Conservation (phyloP, 2,797 vertebrate species). For the Chromis chromis region DNA sequence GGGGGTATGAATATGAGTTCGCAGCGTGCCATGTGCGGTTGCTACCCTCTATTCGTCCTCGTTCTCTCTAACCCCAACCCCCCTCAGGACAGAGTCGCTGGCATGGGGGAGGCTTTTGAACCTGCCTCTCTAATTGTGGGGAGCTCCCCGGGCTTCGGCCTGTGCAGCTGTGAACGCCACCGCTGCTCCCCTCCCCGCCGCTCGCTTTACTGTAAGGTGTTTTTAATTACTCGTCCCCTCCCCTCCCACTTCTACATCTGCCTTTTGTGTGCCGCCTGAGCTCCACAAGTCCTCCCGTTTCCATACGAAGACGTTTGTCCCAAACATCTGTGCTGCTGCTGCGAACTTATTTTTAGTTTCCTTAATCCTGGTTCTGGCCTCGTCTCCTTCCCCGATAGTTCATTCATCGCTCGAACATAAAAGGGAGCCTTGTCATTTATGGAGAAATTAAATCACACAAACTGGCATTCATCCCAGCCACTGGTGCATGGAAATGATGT, state of each 20-base stretch:
- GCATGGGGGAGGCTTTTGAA: conserved; percentile 72
- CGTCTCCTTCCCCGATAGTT: conserved; percentile 7
- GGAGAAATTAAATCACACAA: conserved; percentile 78
- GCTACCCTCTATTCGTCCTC: conserved; percentile 54
- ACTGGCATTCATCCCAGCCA: conserved; percentile 74
- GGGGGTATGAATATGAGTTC: conserved; percentile 46
- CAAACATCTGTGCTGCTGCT: conserved; percentile 20
- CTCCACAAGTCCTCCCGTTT: neutral
- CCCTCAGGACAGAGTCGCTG: conserved; percentile 56
- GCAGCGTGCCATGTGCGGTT: conserved; percentile 28
- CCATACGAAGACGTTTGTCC: neutral
- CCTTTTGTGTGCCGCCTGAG: conserved; percentile 4
- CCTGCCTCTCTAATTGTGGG: conserved; percentile 63
- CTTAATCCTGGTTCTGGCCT: neutral
- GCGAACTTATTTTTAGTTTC: conserved; percentile 23
- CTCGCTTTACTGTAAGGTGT: conserved; percentile 62
- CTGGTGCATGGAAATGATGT: conserved; percentile 76
- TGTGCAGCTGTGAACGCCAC: conserved; percentile 43
- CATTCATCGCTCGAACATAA: conserved; percentile 67
- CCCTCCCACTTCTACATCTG: conserved; percentile 14
- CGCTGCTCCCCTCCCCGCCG: conserved; percentile 39
- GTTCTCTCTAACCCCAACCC: conserved; percentile 36
- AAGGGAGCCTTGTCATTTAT: conserved; percentile 75
- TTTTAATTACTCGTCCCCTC: conserved; percentile 68
- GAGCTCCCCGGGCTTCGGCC: conserved; percentile 33